These are phyloP conservation scores for Ennomos fuscantarius DNA, from an alignment of 2,888 invertebrate species.

Conservation along the genomic window DNA sequence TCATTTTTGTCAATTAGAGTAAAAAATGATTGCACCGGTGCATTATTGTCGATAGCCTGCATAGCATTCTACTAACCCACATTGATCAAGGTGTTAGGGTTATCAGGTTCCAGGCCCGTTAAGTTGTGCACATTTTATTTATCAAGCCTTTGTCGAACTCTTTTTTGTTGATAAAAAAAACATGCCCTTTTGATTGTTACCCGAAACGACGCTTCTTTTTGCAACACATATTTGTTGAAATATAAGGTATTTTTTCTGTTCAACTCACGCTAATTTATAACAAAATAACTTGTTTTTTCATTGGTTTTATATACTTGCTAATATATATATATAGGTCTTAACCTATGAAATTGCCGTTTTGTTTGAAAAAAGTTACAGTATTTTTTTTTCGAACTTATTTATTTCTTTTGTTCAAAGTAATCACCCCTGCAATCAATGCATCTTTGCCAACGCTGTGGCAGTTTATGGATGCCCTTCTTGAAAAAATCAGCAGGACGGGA, in stretches of 20 bases:
- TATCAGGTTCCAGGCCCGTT: slow-evolving; percentile 80
- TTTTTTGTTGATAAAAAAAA: slow-evolving; percentile 66
- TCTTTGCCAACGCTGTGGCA: no score
- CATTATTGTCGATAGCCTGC: slow-evolving; percentile 43
- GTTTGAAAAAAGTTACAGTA: no score
- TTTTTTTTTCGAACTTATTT: no score
- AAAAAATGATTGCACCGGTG: slow-evolving; percentile 68
- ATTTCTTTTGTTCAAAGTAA: no score
- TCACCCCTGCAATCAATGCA: no score
- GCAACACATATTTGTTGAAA: slow-evolving; percentile 10
- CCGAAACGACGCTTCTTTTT: slow-evolving; percentile 44
- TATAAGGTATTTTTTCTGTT: neutral
- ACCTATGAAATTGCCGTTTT: no score
- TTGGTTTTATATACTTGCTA: no score
- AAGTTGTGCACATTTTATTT: slow-evolving; percentile 58
- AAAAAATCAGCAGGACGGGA: no score
- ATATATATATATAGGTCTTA: no score
- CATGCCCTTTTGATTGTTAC: slow-evolving; percentile 56
- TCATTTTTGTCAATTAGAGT: slow-evolving; percentile 66
- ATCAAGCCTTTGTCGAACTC: slow-evolving; percentile 66
- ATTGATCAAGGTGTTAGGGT: slow-evolving; percentile 82
- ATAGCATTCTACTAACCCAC: slow-evolving; percentile 78
- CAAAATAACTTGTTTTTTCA: no score
- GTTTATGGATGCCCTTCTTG: no score
- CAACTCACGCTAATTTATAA: no score